Evolutionary conservation across 2,797 vertebrate species (phyloP).

Genomic region (Leptatherina wallacei): DNA sequence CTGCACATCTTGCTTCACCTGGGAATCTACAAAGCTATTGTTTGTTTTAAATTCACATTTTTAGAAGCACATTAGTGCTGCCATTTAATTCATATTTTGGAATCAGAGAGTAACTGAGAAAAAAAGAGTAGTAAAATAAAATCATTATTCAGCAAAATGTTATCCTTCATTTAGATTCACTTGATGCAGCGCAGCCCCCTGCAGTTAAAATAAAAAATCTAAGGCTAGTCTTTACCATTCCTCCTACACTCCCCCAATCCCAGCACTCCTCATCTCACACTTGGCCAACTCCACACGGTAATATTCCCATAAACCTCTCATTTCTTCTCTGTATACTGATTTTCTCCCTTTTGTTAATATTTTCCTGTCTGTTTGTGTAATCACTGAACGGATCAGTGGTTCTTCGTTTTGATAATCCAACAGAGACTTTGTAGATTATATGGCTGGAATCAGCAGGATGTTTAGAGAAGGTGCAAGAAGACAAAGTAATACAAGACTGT

Average conservation of each 20-base stretch:
- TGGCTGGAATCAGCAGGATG: conserved; percentile 32
- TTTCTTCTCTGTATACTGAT: conserved; percentile 57
- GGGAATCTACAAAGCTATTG: background rate
- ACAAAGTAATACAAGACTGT: conserved; percentile 29
- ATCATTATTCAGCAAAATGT: conserved; percentile 17
- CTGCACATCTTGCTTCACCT: conserved; percentile 26
- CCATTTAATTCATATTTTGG: conserved; percentile 18
- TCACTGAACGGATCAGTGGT: conserved; percentile 63
- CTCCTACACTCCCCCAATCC: conserved; percentile 40
- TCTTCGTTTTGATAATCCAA: conserved; percentile 53
- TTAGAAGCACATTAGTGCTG: background rate
- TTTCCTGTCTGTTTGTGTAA: conserved; percentile 65
- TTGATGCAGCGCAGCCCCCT: conserved; percentile 36
- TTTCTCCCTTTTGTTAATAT: conserved; percentile 65
- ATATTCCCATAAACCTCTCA: conserved; percentile 44
- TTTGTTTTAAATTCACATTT: conserved; percentile 4
- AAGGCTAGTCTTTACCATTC: conserved; percentile 38
- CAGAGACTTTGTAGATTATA: conserved; percentile 46
- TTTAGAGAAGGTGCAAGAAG: conserved; percentile 16
- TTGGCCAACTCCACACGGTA: conserved; percentile 52
- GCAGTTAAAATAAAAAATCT: conserved; percentile 37
- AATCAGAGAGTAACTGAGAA: conserved; percentile 1
- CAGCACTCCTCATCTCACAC: conserved; percentile 63
- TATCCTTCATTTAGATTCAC: conserved; percentile 33
- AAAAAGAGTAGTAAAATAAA: conserved; percentile 7